Percentiles rank a stretch among this genome's conserved stretches.
Conservation (phyloP, 2,113 vertebrate species). For the Charadrius vociferus region DNA sequence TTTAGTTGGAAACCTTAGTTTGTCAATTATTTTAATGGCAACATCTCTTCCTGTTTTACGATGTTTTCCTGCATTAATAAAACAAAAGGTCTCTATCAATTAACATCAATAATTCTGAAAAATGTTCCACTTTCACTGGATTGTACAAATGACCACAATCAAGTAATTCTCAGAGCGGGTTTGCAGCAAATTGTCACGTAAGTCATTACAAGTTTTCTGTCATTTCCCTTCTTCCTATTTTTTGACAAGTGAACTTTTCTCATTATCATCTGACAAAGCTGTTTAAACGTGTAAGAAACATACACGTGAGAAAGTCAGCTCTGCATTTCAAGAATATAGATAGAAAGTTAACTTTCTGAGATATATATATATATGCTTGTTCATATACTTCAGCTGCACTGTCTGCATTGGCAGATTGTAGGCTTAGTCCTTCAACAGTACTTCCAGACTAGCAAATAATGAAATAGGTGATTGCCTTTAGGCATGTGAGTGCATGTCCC, state of each 20-base stretch:
- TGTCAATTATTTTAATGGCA: slow-evolving; percentile 98
- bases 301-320: background rate
- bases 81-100: slow-evolving; percentile 14
- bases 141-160: background rate
- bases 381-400: background rate
- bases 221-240: background rate
- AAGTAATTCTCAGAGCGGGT: background rate
- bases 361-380: background rate
- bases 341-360: background rate
- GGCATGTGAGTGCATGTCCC: background rate
- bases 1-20: slow-evolving; percentile 95
- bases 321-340: background rate
- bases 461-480: background rate
- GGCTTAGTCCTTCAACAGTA: background rate
- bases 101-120: slow-evolving; percentile 6
- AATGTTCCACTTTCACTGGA: background rate
- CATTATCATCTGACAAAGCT: background rate
- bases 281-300: background rate
- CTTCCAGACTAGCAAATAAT: background rate
- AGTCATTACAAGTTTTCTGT: background rate
- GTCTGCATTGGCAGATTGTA: background rate
- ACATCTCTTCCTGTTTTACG: slow-evolving; percentile 97
- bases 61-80: slow-evolving; percentile 88
- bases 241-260: background rate
- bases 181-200: background rate